A percentile compares a stretch with the other conserved stretches of the same genome.
phyloP scores from a whole-genome alignment of 2,113 vertebrate genomes.

The Manacus vitellinus region DNA sequence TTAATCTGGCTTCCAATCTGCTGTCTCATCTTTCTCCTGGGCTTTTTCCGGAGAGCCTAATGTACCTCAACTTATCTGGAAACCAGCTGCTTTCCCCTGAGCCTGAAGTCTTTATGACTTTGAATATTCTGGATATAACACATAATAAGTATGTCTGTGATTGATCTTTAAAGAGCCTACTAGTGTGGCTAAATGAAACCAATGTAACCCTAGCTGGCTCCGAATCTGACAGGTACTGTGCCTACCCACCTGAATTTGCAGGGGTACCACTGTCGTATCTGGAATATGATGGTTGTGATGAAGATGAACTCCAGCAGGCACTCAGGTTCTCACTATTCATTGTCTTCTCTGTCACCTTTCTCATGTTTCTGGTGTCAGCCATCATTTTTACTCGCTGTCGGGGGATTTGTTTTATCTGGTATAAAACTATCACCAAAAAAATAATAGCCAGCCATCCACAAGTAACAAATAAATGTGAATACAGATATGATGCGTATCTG shows the following conservation, averaged over 20 bases:
- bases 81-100: constrained; percentile 84
- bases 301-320: constrained; percentile 68
- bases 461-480: not conserved
- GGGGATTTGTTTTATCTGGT: constrained; percentile 79
- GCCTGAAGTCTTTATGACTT: constrained; percentile 73
- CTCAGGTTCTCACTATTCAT: constrained; percentile 77
- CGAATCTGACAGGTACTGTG: constrained; percentile 64
- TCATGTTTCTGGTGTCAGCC: not conserved
- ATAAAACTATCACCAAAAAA: constrained; percentile 65
- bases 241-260: constrained; percentile 69
- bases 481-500: constrained; percentile 83
- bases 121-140: constrained; percentile 73
- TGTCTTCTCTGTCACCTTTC: constrained; percentile 18
- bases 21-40: constrained; percentile 72
- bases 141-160: constrained; percentile 84
- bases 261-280: constrained; percentile 52
- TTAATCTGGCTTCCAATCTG: constrained; percentile 82
- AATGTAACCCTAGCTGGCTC: constrained; percentile 67
- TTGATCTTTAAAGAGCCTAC: constrained; percentile 77
- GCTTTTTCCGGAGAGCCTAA: constrained; percentile 79
- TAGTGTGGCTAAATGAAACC: constrained; percentile 81
- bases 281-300: constrained; percentile 34
- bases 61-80: constrained; percentile 73
- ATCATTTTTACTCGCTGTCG: constrained; percentile 67
- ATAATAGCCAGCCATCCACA: constrained; percentile 36